These are phyloP conservation scores for Microchrysa polita DNA, from an alignment of 2,888 invertebrate species.

Conservation along the genomic window DNA sequence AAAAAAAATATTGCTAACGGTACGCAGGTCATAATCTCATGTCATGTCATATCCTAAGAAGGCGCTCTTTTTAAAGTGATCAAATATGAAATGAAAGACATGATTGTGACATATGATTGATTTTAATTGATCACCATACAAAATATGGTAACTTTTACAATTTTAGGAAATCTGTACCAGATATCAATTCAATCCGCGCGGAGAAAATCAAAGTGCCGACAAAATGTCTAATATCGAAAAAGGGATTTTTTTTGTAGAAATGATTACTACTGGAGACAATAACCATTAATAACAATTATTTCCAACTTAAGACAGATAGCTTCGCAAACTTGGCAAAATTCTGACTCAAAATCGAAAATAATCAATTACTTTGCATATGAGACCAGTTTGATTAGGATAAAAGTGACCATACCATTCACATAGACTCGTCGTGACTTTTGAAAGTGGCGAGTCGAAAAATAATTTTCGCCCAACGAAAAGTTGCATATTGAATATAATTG, in stretches of 20 bases:
- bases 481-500: no score
- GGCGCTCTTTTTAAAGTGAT: neutral
- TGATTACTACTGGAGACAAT: neutral
- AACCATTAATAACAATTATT: neutral
- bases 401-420: neutral
- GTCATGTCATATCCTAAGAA: neutral
- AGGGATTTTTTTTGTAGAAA: neutral
- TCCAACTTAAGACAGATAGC: neutral
- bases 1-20: neutral
- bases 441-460: neutral
- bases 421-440: neutral
- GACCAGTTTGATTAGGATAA: neutral
- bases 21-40: neutral
- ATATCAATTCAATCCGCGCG: neutral
- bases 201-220: neutral
- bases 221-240: neutral
- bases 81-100: neutral
- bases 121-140: slow-evolving; percentile 31
- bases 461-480: neutral
- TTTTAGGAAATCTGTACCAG: neutral
- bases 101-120: slow-evolving; percentile 27
- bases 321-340: neutral
- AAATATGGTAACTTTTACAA: slow-evolving; percentile 7
- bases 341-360: no score
- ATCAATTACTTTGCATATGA: neutral